Percentiles rank a stretch among this genome's conserved stretches.
Evolutionary conservation across 2,797 vertebrate species (phyloP).

Genomic region (Chromobotia macracanthus): DNA sequence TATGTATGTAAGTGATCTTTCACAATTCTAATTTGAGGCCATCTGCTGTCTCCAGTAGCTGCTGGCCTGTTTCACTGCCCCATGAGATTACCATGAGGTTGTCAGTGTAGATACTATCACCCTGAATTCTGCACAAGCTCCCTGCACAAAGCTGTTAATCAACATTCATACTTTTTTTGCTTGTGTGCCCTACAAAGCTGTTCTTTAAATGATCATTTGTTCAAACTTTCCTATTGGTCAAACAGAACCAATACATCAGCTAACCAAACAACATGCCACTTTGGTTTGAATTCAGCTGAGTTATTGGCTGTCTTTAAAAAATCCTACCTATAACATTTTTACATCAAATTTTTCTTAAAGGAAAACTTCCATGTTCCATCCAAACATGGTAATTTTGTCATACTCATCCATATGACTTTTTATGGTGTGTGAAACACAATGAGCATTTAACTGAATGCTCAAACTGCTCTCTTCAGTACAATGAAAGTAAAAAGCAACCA

Average conservation of each 20-base stretch:
- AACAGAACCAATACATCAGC: neutral
- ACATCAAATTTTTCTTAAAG: neutral
- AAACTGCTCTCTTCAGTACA: too few species aligned
- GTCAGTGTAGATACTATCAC: slow-evolving; percentile 39
- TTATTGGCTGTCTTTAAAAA: neutral
- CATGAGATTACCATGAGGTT: slow-evolving; percentile 55
- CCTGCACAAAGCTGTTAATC: slow-evolving; percentile 40
- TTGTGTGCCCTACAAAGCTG: slow-evolving; percentile 25
- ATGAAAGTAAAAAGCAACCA: too few species aligned
- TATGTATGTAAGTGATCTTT: slow-evolving; percentile 10
- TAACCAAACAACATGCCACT: neutral
- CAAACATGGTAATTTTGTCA: neutral
- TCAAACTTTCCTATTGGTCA: neutral
- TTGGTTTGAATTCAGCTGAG: neutral
- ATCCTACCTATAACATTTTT: neutral
- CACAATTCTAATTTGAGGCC: slow-evolving; percentile 43
- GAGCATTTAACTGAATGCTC: too few species aligned
- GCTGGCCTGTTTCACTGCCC: slow-evolving; percentile 49
- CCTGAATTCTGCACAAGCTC: slow-evolving; percentile 40
- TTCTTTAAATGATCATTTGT: slow-evolving; percentile 11
- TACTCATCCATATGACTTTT: neutral
- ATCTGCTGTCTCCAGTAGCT: slow-evolving; percentile 51
- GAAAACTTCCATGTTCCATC: neutral
- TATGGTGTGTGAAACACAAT: too few species aligned
- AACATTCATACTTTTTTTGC: slow-evolving; percentile 30